phyloP scores from a whole-genome alignment of 2,888 invertebrate species.

The Morinoia aosen region DNA sequence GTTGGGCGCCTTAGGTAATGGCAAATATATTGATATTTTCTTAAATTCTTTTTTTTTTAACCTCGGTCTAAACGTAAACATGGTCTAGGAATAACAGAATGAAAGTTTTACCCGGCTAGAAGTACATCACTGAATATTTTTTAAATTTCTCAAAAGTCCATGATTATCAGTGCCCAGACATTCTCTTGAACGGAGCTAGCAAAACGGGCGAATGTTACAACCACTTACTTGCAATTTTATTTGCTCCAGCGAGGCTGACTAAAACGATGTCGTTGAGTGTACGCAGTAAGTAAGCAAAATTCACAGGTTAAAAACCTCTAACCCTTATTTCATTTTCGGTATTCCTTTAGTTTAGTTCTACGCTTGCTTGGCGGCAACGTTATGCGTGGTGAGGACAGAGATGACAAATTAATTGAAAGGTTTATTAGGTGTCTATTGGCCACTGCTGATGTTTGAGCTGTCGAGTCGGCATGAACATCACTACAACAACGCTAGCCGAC shows the following conservation, averaged over 20 bases:
- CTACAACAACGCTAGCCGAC: conserved; percentile 52
- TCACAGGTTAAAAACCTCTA: no score
- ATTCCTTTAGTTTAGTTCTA: neutral
- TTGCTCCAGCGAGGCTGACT: neutral
- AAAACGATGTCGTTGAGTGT: no score
- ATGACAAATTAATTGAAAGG: conserved; percentile 7
- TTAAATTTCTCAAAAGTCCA: neutral
- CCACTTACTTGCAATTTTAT: neutral
- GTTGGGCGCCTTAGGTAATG: neutral
- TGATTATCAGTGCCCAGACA: neutral
- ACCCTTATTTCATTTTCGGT: neutral
- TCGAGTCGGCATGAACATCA: conserved; percentile 51
- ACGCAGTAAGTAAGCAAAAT: no score
- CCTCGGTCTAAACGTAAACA: neutral
- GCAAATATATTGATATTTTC: neutral
- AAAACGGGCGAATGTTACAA: neutral
- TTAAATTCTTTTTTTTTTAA: neutral
- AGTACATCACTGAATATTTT: neutral
- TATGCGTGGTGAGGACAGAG: neutral
- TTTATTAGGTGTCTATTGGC: conserved; percentile 44
- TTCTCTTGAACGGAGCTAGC: neutral
- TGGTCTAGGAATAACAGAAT: neutral
- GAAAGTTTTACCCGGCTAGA: neutral
- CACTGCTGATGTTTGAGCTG: conserved; percentile 8
- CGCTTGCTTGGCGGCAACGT: neutral